A percentile compares a stretch with the other conserved stretches of the same genome.
Conservation (phyloP, 23 tunicate species). For the Diplosoma virens region DNA sequence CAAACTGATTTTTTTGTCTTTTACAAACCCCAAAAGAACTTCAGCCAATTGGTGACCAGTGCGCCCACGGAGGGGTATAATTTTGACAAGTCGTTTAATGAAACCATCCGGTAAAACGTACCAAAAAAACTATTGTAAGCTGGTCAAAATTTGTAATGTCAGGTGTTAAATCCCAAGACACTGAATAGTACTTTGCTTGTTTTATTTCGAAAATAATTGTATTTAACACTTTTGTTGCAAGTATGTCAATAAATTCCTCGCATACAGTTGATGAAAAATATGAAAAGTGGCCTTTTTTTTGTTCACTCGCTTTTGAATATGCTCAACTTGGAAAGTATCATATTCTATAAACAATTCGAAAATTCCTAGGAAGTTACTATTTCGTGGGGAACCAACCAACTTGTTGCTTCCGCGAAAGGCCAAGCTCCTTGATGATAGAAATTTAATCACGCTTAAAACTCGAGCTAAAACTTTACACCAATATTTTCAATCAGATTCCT, state of each 20-base stretch:
- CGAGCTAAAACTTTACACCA: slow-evolving; percentile 39
- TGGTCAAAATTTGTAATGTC: slow-evolving; percentile 35
- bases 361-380: slow-evolving; percentile 32
- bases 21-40: slow-evolving; percentile 2
- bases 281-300: slow-evolving; percentile 30
- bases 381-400: slow-evolving; percentile 28
- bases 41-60: slow-evolving; percentile 35
- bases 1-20: slow-evolving; percentile 20
- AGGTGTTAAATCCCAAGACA: too few relatives aligned
- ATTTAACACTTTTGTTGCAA: slow-evolving; percentile 24
- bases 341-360: slow-evolving; percentile 22
- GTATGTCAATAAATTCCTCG: slow-evolving; percentile 32
- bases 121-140: slow-evolving; percentile 36
- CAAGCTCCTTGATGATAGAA: slow-evolving; percentile 22
- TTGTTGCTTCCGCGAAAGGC: slow-evolving; percentile 54
- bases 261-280: slow-evolving; percentile 42
- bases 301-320: slow-evolving; percentile 38
- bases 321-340: slow-evolving; percentile 38
- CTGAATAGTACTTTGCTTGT: slow-evolving; percentile 27
- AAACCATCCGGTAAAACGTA: slow-evolving; percentile 25
- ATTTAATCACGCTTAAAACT: slow-evolving; percentile 17
- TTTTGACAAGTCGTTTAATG: slow-evolving; percentile 34
- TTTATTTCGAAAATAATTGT: slow-evolving; percentile 39
- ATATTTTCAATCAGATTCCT: slow-evolving; percentile 23
- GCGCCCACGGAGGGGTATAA: slow-evolving; percentile 33